These are phyloP conservation scores for Fopius arisanus DNA, from an alignment of 1,140 invertebrate species.

Conservation along the genomic window DNA sequence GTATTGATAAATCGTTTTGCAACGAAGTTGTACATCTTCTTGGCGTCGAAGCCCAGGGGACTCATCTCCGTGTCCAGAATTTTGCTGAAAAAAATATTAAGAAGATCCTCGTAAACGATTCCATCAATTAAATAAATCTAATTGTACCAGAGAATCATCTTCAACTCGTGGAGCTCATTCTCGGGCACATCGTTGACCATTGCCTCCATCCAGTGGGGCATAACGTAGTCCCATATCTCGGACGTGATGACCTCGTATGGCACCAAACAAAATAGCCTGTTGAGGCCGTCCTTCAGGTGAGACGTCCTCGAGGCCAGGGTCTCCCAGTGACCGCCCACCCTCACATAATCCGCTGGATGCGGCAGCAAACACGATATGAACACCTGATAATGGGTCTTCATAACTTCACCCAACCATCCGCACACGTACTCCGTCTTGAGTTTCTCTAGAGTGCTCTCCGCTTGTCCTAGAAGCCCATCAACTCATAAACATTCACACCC, in stretches of 20 bases:
- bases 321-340: constrained; percentile 95
- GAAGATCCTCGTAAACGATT: no score
- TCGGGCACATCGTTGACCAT: constrained; percentile 94
- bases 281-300: constrained; percentile 94
- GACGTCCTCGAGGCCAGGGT: constrained; percentile 86
- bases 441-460: constrained; percentile 86
- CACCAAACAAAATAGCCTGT: constrained; percentile 92
- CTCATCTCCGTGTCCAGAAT: constrained; percentile 96
- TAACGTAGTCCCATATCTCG: constrained; percentile 96
- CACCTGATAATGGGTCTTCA: constrained; percentile 86
- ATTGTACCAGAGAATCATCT: constrained; percentile 88
- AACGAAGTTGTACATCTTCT: constrained; percentile 96
- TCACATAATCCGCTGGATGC: constrained; percentile 87
- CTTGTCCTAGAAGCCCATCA: constrained; percentile 70
- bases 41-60: constrained; percentile 90
- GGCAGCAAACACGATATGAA: constrained; percentile 86
- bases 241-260: constrained; percentile 97
- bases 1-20: constrained; percentile 85
- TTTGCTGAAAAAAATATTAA: constrained; percentile 74
- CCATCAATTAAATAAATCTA: no score
- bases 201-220: constrained; percentile 98
- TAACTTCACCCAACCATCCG: constrained; percentile 88
- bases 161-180: constrained; percentile 89
- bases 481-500: background rate
- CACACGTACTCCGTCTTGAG: constrained; percentile 94